Base-by-base conservation (phyloP, 2,888 invertebrate genomes). In the Leucophenga montana region DNA sequence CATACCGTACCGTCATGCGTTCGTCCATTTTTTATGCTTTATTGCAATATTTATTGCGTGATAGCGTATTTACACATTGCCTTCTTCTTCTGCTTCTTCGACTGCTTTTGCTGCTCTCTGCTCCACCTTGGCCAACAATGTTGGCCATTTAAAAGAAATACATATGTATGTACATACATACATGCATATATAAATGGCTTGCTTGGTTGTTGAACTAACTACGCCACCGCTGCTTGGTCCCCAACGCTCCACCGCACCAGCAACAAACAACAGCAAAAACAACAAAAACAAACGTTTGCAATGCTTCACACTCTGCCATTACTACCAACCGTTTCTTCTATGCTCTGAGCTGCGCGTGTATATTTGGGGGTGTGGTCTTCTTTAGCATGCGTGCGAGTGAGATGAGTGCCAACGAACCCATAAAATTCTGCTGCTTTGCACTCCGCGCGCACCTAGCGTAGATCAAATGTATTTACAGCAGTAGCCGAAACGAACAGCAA, bases 161-260 rank as follows among this genome's bases (percentile, higher is more conserved):
- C 50, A 50, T 27, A 39, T 39, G 8, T 39, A 5, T 39, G 39
- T 50, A 50, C n/a, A n/a, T 50, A 8, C 16, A n/a, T 18, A 16
- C n/a, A 50, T 50, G 16, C n/a, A 8, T 50, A 50, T 50, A 50
- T 18, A 50, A 46, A 46, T 13, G 14, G 50, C 50, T 11, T 18
- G 62, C 46, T 64, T 64, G 62, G 62, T 64, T 64, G 62, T 48
- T 64, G 62, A 62, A 62, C 59, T 27, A n/a, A 11, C 39, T 39
- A 39, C 14, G 22, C 61, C 61, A 39, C 9, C 39, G 11, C 39
- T 39, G 11, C 27, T n/a, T n/a, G 8, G 33, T 5, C 33, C 33
- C 33, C 39, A 8, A 5, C 39, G 39, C 11, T 1, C 39, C 39
- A 27, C 27, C 27, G 4, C 27, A 27, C 3, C 27, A 27, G 3